Conservation (phyloP, 2,113 vertebrate species). For the Podarcis cretensis region DNA sequence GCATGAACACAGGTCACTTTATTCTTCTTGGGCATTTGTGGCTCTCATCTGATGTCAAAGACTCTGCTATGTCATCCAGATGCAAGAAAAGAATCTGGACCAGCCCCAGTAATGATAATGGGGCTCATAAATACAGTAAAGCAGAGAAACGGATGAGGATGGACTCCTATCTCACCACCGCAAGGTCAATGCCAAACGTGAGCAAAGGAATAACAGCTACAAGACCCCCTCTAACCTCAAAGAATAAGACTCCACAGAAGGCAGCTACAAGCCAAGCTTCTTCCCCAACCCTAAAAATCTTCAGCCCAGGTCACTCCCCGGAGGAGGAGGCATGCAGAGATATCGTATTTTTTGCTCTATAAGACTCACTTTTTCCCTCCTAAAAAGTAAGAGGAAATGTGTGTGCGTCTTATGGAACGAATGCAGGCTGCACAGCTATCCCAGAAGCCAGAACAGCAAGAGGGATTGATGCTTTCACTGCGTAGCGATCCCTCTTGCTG, state of each 20-base stretch:
- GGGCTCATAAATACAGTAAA: not conserved
- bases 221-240: not conserved
- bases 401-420: too few relatives aligned
- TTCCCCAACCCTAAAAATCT: not conserved
- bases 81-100: not conserved
- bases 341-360: not conserved
- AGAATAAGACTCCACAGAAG: not conserved
- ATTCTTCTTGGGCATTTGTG: too few relatives aligned
- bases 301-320: not conserved
- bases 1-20: too few relatives aligned
- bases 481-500: too few relatives aligned
- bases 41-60: too few relatives aligned
- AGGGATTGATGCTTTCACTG: too few relatives aligned
- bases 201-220: not conserved
- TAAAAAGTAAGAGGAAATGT: too few relatives aligned
- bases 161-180: not conserved
- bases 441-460: too few relatives aligned
- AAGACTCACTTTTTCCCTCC: too few relatives aligned
- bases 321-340: not conserved
- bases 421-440: too few relatives aligned
- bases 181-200: not conserved
- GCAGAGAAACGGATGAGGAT: not conserved
- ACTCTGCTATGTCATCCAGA: not conserved
- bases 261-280: not conserved
- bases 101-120: too few relatives aligned